Evolutionary conservation across 2,797 vertebrate genomes (phyloP), one percentile per base, ranked within the genome.

Genomic region (Parauchenoglanis punctatus): DNA sequence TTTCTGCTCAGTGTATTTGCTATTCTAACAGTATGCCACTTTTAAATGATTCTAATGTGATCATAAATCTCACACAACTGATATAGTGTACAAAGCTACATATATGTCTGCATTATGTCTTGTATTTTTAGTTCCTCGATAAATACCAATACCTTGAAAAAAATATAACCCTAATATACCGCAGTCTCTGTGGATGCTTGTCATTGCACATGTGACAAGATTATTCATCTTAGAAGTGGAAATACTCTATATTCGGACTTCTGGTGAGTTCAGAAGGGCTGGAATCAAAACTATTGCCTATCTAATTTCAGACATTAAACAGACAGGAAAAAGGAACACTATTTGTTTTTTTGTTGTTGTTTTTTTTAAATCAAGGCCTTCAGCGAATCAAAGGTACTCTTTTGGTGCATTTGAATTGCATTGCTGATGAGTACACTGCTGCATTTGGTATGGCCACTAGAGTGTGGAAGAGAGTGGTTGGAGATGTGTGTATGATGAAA

Each of bases 381-480:
- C 13, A 20, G 68, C 10, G 59, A 49, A 49, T 49, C 61, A 31
- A 40, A 85, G 7, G 7, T n/a, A 54, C 12, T 54, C 5, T 49
- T 68, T 52, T 73, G 20, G 20, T 77, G 86, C 44, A 54, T 59
- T 40, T 15, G 17, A 35, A 56, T 52, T 54, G 61, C 35, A 40
- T 67, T 67, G 59, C 54, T 73, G 31, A 35, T 46, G 49, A 73
- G 17, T 18, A 73, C 23, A 81, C 6, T 85, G 83, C 77, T 63
- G 68, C 54, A 44, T 67, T 61, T 58, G 49, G 56, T 49, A 7
- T 80, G 73, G 58, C 88, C 88, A 86, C 81, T 89, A 89, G 88
- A 86, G 85, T 84, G 88, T 65, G 56, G 81, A 86, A 86, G 81
- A 86, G 85, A 73, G 81, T 80, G 44, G 54, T 80, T 86, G 67